Conservation (phyloP, 2,797 vertebrate species). For the Taeniopygia guttata region DNA sequence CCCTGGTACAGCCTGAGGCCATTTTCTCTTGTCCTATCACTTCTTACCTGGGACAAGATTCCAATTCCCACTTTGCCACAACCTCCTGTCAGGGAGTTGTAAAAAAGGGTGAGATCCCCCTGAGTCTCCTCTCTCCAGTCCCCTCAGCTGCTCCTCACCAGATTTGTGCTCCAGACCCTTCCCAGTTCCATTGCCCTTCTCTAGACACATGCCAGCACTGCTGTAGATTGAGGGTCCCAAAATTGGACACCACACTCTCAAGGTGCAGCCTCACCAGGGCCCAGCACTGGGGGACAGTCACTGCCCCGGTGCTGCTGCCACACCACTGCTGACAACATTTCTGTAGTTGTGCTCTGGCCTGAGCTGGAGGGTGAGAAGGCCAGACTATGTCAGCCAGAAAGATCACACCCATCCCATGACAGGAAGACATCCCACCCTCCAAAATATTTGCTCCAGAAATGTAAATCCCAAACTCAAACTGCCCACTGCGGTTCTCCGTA, state of each 20-base stretch:
- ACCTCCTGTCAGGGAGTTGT: background rate
- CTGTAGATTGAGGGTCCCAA: background rate
- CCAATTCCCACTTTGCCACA: background rate
- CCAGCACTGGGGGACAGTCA: background rate
- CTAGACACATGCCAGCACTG: background rate
- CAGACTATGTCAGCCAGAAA: background rate
- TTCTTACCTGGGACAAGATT: background rate
- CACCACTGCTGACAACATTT: background rate
- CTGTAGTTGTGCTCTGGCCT: background rate
- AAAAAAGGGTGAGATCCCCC: fast-evolving
- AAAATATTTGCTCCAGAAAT: background rate
- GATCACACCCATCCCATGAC: background rate
- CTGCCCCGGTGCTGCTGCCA: background rate
- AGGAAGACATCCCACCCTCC: background rate
- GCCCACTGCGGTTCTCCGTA: fast-evolving
- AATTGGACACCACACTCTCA: fast-evolving
- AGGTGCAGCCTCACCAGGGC: background rate
- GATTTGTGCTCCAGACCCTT: background rate
- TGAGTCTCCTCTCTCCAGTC: background rate
- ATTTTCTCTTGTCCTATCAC: background rate
- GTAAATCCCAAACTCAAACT: background rate
- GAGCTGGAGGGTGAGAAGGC: background rate
- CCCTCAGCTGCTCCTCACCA: background rate
- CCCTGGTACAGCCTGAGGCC: background rate
- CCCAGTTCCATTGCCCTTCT: fast-evolving